These are phyloP conservation scores for Perca flavescens DNA, from an alignment of 2,113 vertebrate genomes.

Conservation along the genomic window DNA sequence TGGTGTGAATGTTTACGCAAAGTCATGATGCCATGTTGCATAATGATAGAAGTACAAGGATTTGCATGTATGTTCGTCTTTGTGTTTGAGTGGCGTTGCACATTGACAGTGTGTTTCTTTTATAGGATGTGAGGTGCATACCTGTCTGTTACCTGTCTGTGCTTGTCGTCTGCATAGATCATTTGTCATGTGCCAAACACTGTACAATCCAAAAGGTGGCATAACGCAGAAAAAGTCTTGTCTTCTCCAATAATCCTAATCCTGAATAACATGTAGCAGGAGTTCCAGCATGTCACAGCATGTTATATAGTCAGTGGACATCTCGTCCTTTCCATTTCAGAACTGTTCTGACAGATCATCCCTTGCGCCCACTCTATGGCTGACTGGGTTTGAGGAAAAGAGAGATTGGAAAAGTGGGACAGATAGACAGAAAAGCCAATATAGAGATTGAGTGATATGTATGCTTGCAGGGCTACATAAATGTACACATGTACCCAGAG, in stretches of 20 bases:
- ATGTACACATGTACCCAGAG: constrained; percentile 18
- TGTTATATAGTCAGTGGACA: constrained; percentile 58
- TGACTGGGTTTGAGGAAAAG: constrained; percentile 57
- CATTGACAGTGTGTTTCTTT: neutral
- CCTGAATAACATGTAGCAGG: constrained; percentile 48
- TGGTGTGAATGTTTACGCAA: too few species aligned
- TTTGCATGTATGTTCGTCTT: neutral
- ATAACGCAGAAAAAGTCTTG: constrained; percentile 13
- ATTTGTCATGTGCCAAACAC: neutral
- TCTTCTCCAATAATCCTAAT: constrained; percentile 52
- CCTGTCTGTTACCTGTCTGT: neutral
- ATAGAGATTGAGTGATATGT: constrained; percentile 46
- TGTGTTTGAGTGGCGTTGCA: neutral
- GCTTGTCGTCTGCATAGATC: constrained; percentile 13
- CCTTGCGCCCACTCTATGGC: constrained; percentile 59
- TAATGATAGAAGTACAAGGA: neutral
- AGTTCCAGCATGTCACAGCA: constrained; percentile 57
- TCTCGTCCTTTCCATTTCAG: constrained; percentile 62
- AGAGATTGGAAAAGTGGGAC: constrained; percentile 34
- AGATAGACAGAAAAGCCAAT: constrained; percentile 26
- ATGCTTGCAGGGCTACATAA: constrained; percentile 23
- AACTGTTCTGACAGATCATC: constrained; percentile 70
- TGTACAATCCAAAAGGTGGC: neutral
- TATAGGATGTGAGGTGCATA: constrained; percentile 8
- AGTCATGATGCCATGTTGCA: too few species aligned